Evolutionary conservation across 1,140 invertebrate genomes (phyloP).

Genomic region (Sycobia sp.): DNA sequence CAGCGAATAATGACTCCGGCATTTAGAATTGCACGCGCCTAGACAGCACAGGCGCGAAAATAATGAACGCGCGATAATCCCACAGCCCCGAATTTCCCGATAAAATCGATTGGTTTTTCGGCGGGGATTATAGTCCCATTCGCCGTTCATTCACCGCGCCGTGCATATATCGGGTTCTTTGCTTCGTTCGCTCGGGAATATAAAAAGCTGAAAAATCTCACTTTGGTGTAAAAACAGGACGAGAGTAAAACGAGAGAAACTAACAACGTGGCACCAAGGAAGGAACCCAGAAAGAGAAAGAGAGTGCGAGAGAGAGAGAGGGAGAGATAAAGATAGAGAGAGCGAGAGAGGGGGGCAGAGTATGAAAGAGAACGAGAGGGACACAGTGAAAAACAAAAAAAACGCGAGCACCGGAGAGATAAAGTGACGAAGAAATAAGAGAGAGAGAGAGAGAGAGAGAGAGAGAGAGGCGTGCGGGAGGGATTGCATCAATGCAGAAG

Average conservation of each 20-base stretch:
- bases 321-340: neutral
- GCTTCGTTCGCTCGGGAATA: neutral
- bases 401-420: neutral
- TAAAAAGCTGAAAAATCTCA: neutral
- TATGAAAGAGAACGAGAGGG: neutral
- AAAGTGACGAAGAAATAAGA: neutral
- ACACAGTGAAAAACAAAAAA: no score
- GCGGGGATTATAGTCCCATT: no score
- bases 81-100: no score
- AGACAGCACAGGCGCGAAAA: no score
- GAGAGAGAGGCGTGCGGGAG: neutral
- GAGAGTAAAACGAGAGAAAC: conserved; percentile 5
- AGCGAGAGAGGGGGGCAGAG: neutral
- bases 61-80: no score
- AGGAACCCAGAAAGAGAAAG: neutral
- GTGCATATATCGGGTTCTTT: neutral
- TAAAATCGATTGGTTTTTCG: no score
- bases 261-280: neutral
- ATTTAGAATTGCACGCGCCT: no score
- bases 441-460: neutral
- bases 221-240: no score
- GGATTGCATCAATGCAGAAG: neutral
- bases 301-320: neutral
- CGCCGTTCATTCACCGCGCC: conserved; percentile 2
- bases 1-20: no score